These are phyloP conservation scores for Amblyraja radiata DNA, from an alignment of 2,797 vertebrate species.

Conservation along the genomic window DNA sequence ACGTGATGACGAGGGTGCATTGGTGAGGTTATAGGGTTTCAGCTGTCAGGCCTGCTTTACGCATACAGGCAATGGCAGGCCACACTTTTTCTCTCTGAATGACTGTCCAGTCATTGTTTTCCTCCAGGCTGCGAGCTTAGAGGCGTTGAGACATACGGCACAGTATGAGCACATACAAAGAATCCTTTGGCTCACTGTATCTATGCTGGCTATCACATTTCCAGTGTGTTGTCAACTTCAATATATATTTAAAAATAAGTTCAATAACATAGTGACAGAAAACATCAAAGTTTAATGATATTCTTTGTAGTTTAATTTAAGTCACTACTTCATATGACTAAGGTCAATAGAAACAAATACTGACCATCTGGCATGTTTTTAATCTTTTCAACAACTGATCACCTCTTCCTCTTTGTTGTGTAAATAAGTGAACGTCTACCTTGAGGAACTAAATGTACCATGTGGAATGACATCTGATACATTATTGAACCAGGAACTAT, in stretches of 20 bases:
- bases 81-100: background rate
- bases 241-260: no score
- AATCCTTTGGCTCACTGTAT: no score
- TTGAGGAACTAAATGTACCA: no score
- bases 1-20: no score
- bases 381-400: background rate
- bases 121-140: background rate
- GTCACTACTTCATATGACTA: background rate
- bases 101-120: no score
- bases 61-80: background rate
- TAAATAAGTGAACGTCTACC: background rate
- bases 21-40: background rate
- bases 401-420: background rate
- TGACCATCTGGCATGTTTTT: background rate
- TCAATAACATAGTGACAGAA: no score
- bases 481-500: no score
- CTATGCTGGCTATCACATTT: no score
- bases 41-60: background rate
- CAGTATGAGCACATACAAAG: no score
- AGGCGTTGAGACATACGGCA: no score
- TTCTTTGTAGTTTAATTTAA: background rate
- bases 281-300: background rate
- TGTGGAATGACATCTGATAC: no score
- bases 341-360: background rate
- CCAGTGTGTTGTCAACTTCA: no score